These are phyloP conservation scores for Microcebus ravelobensis DNA, from an alignment of 2,113 vertebrate species.

Conservation along the genomic window DNA sequence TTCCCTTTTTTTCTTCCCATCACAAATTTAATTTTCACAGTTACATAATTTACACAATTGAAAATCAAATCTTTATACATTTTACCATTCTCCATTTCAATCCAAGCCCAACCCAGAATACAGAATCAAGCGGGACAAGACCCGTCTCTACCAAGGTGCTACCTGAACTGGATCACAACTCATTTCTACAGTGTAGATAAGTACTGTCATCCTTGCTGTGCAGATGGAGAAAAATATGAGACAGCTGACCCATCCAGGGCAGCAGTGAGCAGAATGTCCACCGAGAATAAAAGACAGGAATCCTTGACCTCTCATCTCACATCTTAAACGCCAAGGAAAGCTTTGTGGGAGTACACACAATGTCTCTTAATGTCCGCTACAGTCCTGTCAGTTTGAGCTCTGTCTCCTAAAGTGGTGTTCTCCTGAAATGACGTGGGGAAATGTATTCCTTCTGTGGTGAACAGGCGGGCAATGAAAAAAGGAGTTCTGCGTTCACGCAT, in stretches of 20 bases:
- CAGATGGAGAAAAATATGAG: neutral
- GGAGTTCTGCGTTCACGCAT: neutral
- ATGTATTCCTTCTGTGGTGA: neutral
- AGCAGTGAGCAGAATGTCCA: neutral
- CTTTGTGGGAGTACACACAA: neutral
- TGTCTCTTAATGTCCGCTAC: too few relatives aligned
- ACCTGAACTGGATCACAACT: neutral
- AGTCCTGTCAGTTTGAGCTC: neutral
- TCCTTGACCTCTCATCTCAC: neutral
- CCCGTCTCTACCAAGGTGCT: neutral
- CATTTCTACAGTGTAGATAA: neutral
- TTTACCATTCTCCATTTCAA: neutral
- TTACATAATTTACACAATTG: neutral
- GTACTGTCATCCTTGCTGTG: neutral
- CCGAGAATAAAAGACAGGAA: neutral
- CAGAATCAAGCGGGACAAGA: neutral
- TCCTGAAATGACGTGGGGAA: neutral
- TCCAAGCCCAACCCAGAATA: conserved; percentile 12
- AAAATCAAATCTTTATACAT: neutral
- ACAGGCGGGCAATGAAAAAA: neutral
- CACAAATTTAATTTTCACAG: conserved; percentile 22
- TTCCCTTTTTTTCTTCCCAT: neutral
- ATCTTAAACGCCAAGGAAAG: neutral
- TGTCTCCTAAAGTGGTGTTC: neutral
- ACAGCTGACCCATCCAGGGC: neutral